Evolutionary conservation across 1,140 invertebrate genomes (phyloP).

Genomic region (Chelonus insularis): DNA sequence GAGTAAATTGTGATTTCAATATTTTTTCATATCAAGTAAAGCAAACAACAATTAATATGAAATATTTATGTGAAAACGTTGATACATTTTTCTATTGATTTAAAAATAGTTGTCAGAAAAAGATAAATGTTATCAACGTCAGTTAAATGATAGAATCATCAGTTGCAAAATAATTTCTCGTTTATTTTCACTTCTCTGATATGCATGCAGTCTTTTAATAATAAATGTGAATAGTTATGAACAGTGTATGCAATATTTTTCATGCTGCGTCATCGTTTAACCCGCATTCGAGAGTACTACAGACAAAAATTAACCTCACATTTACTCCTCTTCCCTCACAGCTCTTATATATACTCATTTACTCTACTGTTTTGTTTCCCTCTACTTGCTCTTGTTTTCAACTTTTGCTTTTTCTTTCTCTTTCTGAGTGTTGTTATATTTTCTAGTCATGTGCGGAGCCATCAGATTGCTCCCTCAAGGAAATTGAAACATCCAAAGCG

Average conservation of each 20-base stretch:
- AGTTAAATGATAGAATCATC: neutral
- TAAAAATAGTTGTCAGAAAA: too few species aligned
- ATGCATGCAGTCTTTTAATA: slow-evolving; percentile 15
- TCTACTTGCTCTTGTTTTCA: neutral
- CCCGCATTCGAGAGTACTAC: slow-evolving; percentile 6
- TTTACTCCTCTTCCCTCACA: slow-evolving; percentile 14
- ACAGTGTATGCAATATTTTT: slow-evolving; percentile 20
- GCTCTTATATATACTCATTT: slow-evolving; percentile 2
- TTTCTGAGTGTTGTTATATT: neutral
- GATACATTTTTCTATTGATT: too few species aligned
- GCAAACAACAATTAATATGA: too few species aligned
- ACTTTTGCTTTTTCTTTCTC: slow-evolving; percentile 5
- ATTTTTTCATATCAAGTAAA: too few species aligned
- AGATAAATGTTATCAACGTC: too few species aligned
- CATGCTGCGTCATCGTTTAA: slow-evolving; percentile 18
- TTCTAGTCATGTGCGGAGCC: slow-evolving; percentile 29
- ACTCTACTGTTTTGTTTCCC: slow-evolving; percentile 16
- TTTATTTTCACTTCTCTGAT: neutral
- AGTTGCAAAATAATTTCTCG: neutral
- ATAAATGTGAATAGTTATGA: slow-evolving; percentile 21
- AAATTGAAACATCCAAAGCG: slow-evolving; percentile 58
- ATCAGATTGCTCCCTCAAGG: slow-evolving; percentile 56
- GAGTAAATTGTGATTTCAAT: too few species aligned
- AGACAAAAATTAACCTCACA: slow-evolving; percentile 35
- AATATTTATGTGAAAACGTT: too few species aligned